Evolutionary conservation across 2,113 vertebrate species (phyloP).

Genomic region (Semnornis frantzii): DNA sequence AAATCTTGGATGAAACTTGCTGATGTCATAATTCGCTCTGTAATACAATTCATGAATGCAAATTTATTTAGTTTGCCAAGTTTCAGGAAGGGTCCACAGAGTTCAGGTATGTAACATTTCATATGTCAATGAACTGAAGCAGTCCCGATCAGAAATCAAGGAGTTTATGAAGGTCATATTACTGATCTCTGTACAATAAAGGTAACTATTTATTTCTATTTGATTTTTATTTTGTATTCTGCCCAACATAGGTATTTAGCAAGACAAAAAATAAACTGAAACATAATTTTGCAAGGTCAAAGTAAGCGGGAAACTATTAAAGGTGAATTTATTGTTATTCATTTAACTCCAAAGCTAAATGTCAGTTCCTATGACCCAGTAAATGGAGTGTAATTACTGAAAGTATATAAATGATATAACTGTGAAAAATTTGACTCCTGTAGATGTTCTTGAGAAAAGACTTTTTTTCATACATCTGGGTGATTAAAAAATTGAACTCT

Average conservation of each 20-base stretch:
- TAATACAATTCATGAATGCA: neutral
- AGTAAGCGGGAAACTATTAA: constrained; percentile 46
- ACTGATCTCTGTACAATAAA: neutral
- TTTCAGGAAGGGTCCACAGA: neutral
- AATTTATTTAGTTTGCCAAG: neutral
- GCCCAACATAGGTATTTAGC: neutral
- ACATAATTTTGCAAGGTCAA: constrained; percentile 62
- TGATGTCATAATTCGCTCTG: neutral
- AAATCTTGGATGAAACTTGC: neutral
- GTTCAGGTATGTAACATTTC: rapidly evolving
- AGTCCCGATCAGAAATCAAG: neutral
- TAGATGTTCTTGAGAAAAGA: constrained; percentile 52
- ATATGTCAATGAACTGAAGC: neutral
- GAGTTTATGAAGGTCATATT: neutral
- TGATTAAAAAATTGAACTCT: constrained; percentile 65
- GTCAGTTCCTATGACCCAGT: constrained; percentile 73
- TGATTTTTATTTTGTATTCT: neutral
- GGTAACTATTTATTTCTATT: neutral
- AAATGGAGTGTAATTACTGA: constrained; percentile 77
- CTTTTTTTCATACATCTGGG: constrained; percentile 21
- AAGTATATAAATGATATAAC: constrained; percentile 71
- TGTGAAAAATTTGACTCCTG: constrained; percentile 56
- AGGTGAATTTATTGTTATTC: constrained; percentile 75
- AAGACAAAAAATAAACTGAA: neutral
- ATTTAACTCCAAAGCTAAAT: constrained; percentile 74